Conservation (phyloP, 2,113 vertebrate species). For the Tricholaema leucomelas region DNA sequence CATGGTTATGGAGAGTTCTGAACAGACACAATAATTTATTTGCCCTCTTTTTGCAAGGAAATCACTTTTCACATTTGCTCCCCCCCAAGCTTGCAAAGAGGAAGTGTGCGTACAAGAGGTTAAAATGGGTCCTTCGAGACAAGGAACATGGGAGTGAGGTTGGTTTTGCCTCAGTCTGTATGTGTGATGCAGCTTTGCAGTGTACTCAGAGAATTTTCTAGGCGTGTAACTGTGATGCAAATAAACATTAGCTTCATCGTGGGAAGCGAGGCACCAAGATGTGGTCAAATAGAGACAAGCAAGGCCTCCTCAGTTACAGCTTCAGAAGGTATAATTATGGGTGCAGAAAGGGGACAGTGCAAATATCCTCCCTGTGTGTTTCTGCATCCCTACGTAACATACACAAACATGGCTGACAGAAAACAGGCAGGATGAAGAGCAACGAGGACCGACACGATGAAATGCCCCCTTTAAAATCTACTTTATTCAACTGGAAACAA, state of each 20-base stretch:
- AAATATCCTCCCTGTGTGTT: not conserved
- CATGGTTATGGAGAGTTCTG: not conserved
- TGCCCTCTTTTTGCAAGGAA: not conserved
- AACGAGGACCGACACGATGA: not conserved
- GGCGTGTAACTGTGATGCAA: not conserved
- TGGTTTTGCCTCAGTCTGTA: not conserved
- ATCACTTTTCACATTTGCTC: not conserved
- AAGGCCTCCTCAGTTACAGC: not conserved
- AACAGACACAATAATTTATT: not conserved
- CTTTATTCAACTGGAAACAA: constrained; percentile 63
- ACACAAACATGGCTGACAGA: not conserved
- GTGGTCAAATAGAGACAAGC: not conserved
- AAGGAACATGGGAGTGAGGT: not conserved
- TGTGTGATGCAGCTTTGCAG: not conserved
- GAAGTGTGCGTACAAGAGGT: not conserved
- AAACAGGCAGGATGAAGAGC: not conserved
- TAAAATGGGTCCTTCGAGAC: not conserved
- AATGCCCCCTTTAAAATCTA: constrained; percentile 42
- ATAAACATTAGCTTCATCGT: not conserved
- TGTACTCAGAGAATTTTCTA: not conserved
- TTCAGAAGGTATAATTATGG: not conserved
- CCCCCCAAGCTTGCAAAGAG: not conserved
- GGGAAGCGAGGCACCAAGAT: not conserved
- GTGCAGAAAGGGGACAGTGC: not conserved
- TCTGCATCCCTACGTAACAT: not conserved